These are phyloP conservation scores for Dunckerocampus dactyliophorus DNA, from an alignment of 2,113 vertebrate genomes.

Conservation along the genomic window DNA sequence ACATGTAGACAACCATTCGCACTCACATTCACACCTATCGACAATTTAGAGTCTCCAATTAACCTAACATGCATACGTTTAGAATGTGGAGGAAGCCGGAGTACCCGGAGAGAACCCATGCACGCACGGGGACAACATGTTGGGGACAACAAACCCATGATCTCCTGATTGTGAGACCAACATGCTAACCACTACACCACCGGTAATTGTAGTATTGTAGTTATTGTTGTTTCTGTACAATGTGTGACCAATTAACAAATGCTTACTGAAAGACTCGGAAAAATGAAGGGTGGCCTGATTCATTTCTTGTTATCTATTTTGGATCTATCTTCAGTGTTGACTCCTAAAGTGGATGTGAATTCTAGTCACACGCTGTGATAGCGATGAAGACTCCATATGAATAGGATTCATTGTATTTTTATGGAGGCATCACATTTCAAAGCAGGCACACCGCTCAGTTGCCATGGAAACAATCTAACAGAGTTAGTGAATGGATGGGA, in stretches of 20 bases:
- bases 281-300: constrained; percentile 37
- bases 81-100: too few species aligned
- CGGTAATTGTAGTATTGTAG: too few species aligned
- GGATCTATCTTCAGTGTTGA: neutral
- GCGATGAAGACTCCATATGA: constrained; percentile 46
- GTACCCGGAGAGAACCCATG: too few species aligned
- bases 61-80: too few species aligned
- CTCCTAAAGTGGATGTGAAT: constrained; percentile 17
- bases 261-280: constrained; percentile 51
- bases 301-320: constrained; percentile 34
- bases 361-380: constrained; percentile 27
- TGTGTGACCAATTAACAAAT: constrained; percentile 57
- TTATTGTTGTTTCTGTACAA: constrained; percentile 31
- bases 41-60: too few species aligned
- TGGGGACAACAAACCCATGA: too few species aligned
- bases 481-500: constrained; percentile 36
- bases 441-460: constrained; percentile 53
- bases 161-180: too few species aligned
- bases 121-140: too few species aligned
- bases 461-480: constrained; percentile 67
- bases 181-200: too few species aligned
- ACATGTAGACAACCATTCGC: too few species aligned
- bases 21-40: too few species aligned
- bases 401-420: constrained; percentile 49
- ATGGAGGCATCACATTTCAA: constrained; percentile 49